Conservation (phyloP, 2,797 vertebrate genomes). For the Pachyuromys duprasi region DNA sequence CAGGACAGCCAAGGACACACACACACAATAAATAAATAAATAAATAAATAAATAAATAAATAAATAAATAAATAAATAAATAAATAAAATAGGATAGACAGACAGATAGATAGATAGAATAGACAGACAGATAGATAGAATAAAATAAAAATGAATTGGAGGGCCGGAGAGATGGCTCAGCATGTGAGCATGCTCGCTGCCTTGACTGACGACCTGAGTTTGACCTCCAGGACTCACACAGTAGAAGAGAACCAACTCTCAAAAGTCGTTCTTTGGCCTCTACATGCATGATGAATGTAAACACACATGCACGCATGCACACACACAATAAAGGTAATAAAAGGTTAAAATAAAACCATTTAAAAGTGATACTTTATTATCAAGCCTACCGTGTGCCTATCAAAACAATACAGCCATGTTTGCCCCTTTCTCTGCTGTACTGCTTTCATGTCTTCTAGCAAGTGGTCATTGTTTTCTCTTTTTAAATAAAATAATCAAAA, state of each 20-base stretch:
- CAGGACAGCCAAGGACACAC: too few relatives aligned
- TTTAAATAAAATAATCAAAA: constrained; percentile 5
- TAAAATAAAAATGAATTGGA: too few relatives aligned
- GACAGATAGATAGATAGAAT: too few relatives aligned
- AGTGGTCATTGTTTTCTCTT: not conserved
- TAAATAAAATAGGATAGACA: too few relatives aligned
- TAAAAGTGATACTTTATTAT: not conserved
- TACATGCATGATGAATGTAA: too few relatives aligned
- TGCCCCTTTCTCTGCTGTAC: constrained; percentile 30
- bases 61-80: too few relatives aligned
- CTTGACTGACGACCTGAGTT: not conserved
- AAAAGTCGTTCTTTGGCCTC: not conserved
- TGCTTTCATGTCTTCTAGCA: not conserved
- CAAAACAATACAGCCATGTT: not conserved
- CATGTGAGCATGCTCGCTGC: not conserved
- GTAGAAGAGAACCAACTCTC: not conserved
- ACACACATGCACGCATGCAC: not conserved
- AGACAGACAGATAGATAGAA: too few relatives aligned
- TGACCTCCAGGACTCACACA: not conserved
- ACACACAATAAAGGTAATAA: not conserved
- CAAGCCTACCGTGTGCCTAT: not conserved
- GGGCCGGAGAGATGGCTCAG: not conserved
- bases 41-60: too few relatives aligned
- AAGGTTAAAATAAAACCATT: not conserved
- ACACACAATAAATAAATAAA: too few relatives aligned